Conservation (phyloP, 37 sponge, comb jelly and placozoan genomes). For the Tethya wilhelma region DNA sequence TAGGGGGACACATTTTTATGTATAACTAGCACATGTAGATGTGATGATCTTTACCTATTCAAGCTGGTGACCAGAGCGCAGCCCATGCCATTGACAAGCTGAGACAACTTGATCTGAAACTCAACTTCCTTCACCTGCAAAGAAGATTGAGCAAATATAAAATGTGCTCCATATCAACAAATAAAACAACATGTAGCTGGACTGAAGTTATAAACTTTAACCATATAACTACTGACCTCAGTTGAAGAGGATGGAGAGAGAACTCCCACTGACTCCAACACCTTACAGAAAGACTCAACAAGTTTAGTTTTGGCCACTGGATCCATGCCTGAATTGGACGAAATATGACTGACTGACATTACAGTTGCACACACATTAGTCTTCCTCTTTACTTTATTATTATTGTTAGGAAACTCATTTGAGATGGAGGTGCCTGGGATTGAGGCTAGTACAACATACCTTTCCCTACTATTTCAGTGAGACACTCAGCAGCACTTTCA, state of each 20-base stretch:
- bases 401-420: neutral
- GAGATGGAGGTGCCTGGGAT: neutral
- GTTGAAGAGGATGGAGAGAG: neutral
- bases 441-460: constrained; percentile 41
- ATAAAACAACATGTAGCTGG: neutral
- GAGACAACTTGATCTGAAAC: constrained; percentile 64
- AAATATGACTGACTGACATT: neutral
- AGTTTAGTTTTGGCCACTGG: constrained; percentile 71
- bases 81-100: constrained; percentile 82
- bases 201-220: no score
- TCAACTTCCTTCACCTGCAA: constrained; percentile 47
- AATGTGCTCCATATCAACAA: no score
- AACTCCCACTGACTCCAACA: constrained; percentile 64
- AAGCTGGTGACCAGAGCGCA: constrained; percentile 64
- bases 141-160: neutral
- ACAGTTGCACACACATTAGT: neutral
- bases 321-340: constrained; percentile 80
- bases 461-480: constrained; percentile 82
- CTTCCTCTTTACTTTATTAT: neutral
- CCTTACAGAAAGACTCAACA: constrained; percentile 68
- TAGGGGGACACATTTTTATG: constrained; percentile 1
- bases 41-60: constrained; percentile 85
- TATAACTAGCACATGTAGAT: neutral
- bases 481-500: constrained; percentile 77
- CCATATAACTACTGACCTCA: no score